phyloP scores from a whole-genome alignment of 2,113 vertebrate species.

The Siniperca chuatsi region DNA sequence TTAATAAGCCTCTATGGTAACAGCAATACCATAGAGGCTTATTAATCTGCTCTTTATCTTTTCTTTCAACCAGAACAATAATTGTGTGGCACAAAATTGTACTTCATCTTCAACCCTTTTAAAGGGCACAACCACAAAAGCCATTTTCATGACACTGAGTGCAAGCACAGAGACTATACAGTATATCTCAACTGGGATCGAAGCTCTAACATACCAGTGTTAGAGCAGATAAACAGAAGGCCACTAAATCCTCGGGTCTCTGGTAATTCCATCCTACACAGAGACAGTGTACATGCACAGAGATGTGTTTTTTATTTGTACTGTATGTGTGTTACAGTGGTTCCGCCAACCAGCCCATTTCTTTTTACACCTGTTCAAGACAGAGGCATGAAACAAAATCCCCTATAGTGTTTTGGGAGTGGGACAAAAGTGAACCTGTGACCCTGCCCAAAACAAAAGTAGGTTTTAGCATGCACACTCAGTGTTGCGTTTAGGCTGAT shows the following conservation, averaged over 20 bases:
- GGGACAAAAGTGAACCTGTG: conserved; percentile 35
- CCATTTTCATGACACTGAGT: background rate
- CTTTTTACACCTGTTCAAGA: conserved; percentile 46
- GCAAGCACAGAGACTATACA: background rate
- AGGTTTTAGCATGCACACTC: background rate
- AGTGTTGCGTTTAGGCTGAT: background rate
- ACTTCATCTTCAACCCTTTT: background rate
- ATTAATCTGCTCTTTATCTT: conserved; percentile 23
- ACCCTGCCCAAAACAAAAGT: conserved; percentile 27
- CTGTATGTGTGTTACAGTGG: conserved; percentile 12
- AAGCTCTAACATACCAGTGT: conserved; percentile 10
- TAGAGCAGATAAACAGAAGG: conserved; percentile 23
- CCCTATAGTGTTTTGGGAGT: conserved; percentile 28
- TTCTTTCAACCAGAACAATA: conserved; percentile 9
- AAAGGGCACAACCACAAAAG: conserved; percentile 9
- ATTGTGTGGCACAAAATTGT: background rate
- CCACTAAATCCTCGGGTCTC: conserved; percentile 24
- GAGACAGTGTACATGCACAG: conserved; percentile 2
- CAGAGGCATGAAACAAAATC: conserved; percentile 44
- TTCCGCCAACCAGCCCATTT: conserved; percentile 28
- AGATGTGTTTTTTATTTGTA: conserved; percentile 18
- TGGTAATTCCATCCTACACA: conserved; percentile 8
- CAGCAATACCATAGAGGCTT: background rate
- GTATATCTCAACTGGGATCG: conserved; percentile 11
- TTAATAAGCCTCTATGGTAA: background rate